These are phyloP conservation scores for Puffinus mauretanicus DNA, from an alignment of 2,113 vertebrate species.

Conservation along the genomic window DNA sequence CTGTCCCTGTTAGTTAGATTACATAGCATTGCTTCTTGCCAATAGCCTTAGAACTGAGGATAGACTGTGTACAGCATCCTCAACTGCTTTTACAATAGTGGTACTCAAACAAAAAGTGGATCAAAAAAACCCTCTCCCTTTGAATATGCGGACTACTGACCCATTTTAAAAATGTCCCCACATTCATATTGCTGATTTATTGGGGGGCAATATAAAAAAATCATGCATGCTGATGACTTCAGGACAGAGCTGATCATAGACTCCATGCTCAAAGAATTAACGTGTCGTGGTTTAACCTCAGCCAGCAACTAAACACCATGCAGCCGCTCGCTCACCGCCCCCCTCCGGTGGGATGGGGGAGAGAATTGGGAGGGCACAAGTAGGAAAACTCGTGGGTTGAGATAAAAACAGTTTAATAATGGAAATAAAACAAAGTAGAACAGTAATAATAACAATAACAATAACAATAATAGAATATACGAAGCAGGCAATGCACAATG, in stretches of 20 bases:
- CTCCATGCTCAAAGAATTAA: background rate
- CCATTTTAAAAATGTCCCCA: background rate
- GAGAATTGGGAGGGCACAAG: no score
- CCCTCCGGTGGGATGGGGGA: no score
- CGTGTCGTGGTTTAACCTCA: no score
- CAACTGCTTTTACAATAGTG: background rate
- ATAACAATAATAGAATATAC: no score
- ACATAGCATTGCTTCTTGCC: background rate
- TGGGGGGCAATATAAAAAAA: background rate
- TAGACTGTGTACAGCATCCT: background rate
- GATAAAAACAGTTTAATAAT: no score
- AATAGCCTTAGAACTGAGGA: background rate
- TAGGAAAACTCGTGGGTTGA: no score
- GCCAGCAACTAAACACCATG: no score
- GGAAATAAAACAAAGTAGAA: no score
- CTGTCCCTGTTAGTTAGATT: background rate
- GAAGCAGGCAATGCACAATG: no score
- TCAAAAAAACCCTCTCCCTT: rapidly evolving
- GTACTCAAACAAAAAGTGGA: background rate
- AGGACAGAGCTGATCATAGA: background rate
- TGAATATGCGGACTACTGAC: background rate
- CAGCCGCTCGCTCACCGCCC: no score
- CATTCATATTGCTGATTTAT: background rate
- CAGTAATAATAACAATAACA: no score
- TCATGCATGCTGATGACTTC: background rate